phyloP scores from a whole-genome alignment of 2,113 vertebrate species.

The Neoarius graeffei region DNA sequence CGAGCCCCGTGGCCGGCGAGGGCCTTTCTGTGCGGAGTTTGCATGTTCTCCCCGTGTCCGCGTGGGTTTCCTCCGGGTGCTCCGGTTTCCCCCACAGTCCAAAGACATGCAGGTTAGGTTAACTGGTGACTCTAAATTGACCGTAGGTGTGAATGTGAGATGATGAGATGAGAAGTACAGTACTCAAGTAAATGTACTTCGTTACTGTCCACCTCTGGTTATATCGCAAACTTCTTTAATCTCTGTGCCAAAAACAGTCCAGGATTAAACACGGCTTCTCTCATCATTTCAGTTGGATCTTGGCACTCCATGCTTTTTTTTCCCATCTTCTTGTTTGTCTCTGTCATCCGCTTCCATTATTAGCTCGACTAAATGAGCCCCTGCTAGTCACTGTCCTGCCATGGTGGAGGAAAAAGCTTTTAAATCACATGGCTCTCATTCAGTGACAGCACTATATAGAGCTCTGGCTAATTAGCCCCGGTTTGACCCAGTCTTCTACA shows the following conservation, averaged over 20 bases:
- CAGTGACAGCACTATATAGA: slow-evolving; percentile 20
- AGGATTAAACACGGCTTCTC: neutral
- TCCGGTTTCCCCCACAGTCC: too few relatives aligned
- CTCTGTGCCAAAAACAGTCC: neutral
- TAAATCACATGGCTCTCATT: slow-evolving; percentile 26
- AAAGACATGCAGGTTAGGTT: too few relatives aligned
- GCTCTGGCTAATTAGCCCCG: slow-evolving; percentile 16
- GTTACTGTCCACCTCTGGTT: too few relatives aligned
- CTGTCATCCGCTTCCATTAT: slow-evolving; percentile 28
- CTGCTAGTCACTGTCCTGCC: slow-evolving; percentile 21
- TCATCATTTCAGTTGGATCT: neutral
- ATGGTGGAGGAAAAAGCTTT: slow-evolving; percentile 20
- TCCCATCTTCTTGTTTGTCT: slow-evolving; percentile 20
- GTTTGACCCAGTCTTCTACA: neutral
- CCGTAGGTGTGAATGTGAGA: too few relatives aligned
- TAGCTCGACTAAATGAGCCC: slow-evolving; percentile 36
- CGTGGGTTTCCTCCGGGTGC: too few relatives aligned
- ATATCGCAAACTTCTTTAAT: neutral
- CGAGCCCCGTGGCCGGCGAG: too few relatives aligned
- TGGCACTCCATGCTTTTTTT: neutral
- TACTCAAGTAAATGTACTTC: too few relatives aligned
- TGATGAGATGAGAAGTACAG: too few relatives aligned
- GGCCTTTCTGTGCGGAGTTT: too few relatives aligned
- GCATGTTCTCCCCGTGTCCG: too few relatives aligned
- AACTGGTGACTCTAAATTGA: too few relatives aligned